Evolutionary conservation across 2,888 invertebrate species (phyloP), one percentile per base, ranked within the genome.

Genomic region (Rotaria magnacalcarata): DNA sequence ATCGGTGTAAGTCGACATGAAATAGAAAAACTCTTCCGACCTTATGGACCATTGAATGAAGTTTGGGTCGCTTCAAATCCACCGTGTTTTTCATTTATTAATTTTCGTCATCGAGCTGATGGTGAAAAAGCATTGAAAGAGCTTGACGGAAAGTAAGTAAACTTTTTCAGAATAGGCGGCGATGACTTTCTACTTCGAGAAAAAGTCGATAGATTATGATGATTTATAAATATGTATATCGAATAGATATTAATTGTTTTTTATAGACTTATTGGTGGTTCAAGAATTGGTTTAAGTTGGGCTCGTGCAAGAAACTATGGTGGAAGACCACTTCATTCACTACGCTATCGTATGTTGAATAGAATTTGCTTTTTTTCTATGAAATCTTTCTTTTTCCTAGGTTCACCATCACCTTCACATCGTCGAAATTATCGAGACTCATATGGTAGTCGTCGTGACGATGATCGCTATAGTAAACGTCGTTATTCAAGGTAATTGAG

Each of bases 241-340:
- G 2, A 24, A 52, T 52, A 3, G 11, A 19, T 58, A 58, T 58
- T 27, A 27, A 8, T 27, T 11, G 4, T 75, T 75, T 24, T 80
- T 24, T 47, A 24, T 80, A 47, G 80, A 43, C 47, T 47, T 80
- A 14, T 80, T n/a, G 24, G 24, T n/a, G 47, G 80, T 47, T 43
- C 80, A 47, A 47, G 80, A 24, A n/a, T 80, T 47, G 80, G 80
- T 24, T 47, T 80, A 5, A 80, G n/a, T 80, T 80, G 47, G 80
- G 80, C 80, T n/a, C 80, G 80, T 47, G 24, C 10, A n/a, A 43
- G 80, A 47, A 80, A 80, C 8, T 24, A 43, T 47, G 47, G 80
- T 14, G 80, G 80, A 11, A 19, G 67, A 7, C 16, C 34, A 67
- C 16, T 6, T 34, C 19, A 67, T 67, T 34, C 16, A 3, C 19